These are phyloP conservation scores for Ommatoiulus sabulosus DNA, from an alignment of 2,888 invertebrate genomes.

Conservation along the genomic window DNA sequence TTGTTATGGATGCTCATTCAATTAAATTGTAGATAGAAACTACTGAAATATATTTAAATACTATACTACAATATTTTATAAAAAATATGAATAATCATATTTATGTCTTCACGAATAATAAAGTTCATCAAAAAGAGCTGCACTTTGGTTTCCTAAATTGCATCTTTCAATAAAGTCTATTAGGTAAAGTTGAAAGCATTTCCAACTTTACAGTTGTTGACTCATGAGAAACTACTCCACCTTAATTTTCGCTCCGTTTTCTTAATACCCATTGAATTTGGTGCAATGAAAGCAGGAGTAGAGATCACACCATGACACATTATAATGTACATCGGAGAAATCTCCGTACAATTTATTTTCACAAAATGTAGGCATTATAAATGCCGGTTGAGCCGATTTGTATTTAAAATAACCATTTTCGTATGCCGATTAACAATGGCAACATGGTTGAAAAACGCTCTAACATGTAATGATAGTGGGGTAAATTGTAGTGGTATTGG, in stretches of 20 bases:
- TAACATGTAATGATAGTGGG: background rate
- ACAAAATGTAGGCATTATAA: conserved; percentile 8
- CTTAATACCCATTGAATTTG: background rate
- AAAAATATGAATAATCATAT: too few species aligned
- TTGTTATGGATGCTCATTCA: background rate
- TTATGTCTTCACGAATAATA: too few species aligned
- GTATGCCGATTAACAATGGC: conserved; percentile 1
- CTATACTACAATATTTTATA: too few species aligned
- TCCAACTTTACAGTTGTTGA: too few species aligned
- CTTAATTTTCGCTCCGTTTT: too few species aligned
- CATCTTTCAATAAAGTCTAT: too few species aligned
- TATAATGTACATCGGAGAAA: conserved; percentile 47
- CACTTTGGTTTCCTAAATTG: too few species aligned
- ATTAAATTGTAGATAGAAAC: too few species aligned
- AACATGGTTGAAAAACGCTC: conserved; percentile 4
- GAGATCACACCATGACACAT: background rate
- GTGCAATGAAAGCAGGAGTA: conserved; percentile 1
- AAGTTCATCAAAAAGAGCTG: too few species aligned
- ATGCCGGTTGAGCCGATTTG: conserved; percentile 32
- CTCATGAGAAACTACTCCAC: too few species aligned
- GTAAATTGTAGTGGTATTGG: background rate
- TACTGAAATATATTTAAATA: too few species aligned
- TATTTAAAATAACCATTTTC: conserved; percentile 42
- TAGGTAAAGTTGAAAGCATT: too few species aligned
- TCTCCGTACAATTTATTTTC: conserved; percentile 30